These are phyloP conservation scores for Engraulis encrasicolus DNA, from an alignment of 2,113 vertebrate genomes.

Conservation along the genomic window DNA sequence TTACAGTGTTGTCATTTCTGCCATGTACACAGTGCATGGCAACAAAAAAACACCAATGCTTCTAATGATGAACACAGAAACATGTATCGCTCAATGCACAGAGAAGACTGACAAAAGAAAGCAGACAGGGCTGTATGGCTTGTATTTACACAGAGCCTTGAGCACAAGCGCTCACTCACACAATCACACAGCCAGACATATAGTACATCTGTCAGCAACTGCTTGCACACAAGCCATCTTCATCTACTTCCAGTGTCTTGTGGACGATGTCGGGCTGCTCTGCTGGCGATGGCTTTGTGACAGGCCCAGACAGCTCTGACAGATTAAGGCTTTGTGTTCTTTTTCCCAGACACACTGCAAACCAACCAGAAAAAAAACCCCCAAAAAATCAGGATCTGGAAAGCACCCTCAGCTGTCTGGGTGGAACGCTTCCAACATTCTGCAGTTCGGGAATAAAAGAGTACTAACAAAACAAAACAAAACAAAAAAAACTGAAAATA, in stretches of 20 bases:
- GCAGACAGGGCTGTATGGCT: no score
- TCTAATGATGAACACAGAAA: no score
- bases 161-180: background rate
- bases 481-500: background rate
- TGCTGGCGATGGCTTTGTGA: background rate
- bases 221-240: background rate
- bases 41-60: no score
- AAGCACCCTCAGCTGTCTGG: background rate
- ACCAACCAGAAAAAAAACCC: no score
- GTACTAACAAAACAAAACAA: background rate
- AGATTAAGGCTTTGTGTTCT: background rate
- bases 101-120: no score
- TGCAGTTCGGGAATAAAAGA: background rate
- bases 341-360: background rate
- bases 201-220: no score
- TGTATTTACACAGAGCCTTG: no score
- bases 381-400: background rate
- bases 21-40: no score
- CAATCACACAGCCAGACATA: background rate
- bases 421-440: background rate
- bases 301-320: background rate
- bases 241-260: background rate
- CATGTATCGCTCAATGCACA: no score
- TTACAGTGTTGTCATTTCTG: no score
- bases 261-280: background rate